Evolutionary conservation across 2,888 invertebrate genomes (phyloP).

Genomic region (Heliconius erato): DNA sequence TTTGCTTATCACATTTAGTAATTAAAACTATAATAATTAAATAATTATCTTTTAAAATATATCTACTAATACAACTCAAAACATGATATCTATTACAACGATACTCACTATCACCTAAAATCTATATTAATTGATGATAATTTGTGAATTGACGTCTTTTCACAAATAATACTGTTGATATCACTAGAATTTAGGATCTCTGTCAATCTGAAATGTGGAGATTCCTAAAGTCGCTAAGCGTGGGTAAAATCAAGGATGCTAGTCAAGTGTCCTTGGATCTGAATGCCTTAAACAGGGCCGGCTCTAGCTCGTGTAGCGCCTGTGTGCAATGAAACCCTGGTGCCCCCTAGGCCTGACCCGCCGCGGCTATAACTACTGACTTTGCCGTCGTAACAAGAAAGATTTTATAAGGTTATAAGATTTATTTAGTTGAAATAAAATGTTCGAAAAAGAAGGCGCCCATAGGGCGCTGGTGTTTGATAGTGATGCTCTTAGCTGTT

Average conservation of each 20-base stretch:
- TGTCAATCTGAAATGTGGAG: background rate
- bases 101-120: slow-evolving; percentile 2
- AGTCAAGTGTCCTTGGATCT: too few species aligned
- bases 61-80: background rate
- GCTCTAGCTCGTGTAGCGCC: background rate
- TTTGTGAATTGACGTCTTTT: slow-evolving; percentile 17
- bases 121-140: slow-evolving; percentile 21
- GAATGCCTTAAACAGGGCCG: background rate
- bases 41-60: background rate
- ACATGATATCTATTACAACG: background rate
- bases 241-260: too few species aligned
- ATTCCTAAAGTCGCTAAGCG: too few species aligned
- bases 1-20: too few species aligned
- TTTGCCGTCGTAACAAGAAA: too few species aligned
- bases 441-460: too few species aligned
- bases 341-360: background rate
- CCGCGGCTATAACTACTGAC: too few species aligned
- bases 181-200: too few species aligned
- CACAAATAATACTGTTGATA: background rate
- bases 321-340: background rate
- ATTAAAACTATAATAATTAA: background rate
- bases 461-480: too few species aligned
- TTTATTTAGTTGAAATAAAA: too few species aligned
- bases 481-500: too few species aligned
- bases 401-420: too few species aligned